Evolutionary conservation across 2,888 invertebrate genomes (phyloP).

Genomic region (Drosophila meridionalis): DNA sequence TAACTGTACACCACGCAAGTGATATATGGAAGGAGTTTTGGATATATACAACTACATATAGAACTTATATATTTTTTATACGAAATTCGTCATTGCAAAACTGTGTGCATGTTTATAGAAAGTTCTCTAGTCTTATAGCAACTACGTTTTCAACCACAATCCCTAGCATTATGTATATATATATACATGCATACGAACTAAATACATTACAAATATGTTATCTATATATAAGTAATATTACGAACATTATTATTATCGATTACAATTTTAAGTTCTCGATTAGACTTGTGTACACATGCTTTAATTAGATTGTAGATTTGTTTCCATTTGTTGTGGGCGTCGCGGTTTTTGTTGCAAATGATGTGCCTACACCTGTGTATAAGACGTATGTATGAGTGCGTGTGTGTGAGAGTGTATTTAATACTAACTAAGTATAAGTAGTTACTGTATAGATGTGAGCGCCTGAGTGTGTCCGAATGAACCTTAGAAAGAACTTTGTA

Average conservation of each 20-base stretch:
- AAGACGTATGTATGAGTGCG: slow-evolving; percentile 32
- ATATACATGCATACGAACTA: slow-evolving; percentile 34
- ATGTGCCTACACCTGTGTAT: slow-evolving; percentile 75
- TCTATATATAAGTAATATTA: slow-evolving; percentile 41
- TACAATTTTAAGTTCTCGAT: slow-evolving; percentile 48
- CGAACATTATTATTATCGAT: slow-evolving; percentile 29
- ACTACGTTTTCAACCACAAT: slow-evolving; percentile 49
- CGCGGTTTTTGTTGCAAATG: slow-evolving; percentile 75
- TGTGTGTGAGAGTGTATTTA: background rate
- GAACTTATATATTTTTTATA: slow-evolving; percentile 72
- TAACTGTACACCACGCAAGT: slow-evolving; percentile 57
- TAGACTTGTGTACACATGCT: slow-evolving; percentile 72
- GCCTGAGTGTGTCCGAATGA: slow-evolving; percentile 29
- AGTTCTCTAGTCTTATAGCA: slow-evolving; percentile 67
- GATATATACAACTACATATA: slow-evolving; percentile 43
- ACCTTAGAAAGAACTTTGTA: slow-evolving; percentile 48
- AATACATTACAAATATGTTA: slow-evolving; percentile 25
- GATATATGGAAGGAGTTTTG: slow-evolving; percentile 57
- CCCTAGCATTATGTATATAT: slow-evolving; percentile 14
- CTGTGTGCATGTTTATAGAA: slow-evolving; percentile 66
- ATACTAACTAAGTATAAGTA: slow-evolving; percentile 38
- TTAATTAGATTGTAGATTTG: slow-evolving; percentile 78
- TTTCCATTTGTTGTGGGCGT: slow-evolving; percentile 72
- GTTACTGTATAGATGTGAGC: slow-evolving; percentile 21
- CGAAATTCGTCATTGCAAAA: slow-evolving; percentile 59